Conservation (phyloP, 1,140 invertebrate genomes). For the Drosophila bocki region DNA sequence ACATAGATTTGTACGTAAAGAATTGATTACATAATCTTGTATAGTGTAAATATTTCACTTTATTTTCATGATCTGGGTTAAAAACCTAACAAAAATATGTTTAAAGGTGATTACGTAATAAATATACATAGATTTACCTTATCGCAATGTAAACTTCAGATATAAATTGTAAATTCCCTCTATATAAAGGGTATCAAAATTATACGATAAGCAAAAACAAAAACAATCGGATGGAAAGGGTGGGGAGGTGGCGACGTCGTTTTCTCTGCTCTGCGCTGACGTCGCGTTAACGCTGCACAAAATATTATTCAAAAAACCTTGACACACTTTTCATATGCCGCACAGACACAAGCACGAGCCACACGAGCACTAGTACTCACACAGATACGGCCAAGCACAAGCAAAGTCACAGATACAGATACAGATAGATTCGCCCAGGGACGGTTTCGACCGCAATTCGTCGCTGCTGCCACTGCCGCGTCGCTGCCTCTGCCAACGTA, state of each 20-base stretch:
- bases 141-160: slow-evolving; percentile 3
- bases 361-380: slow-evolving; percentile 38
- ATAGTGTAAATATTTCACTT: too few relatives aligned
- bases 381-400: slow-evolving; percentile 15
- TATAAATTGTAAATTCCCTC: neutral
- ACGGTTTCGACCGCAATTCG: slow-evolving; percentile 84
- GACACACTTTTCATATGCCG: slow-evolving; percentile 84
- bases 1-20: neutral
- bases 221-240: slow-evolving; percentile 17
- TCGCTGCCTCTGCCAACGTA: slow-evolving; percentile 35
- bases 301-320: slow-evolving; percentile 85
- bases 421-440: slow-evolving; percentile 81
- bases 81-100: neutral
- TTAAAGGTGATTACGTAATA: neutral
- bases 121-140: neutral
- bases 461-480: slow-evolving; percentile 34
- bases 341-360: slow-evolving; percentile 53
- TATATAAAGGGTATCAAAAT: slow-evolving; percentile 4
- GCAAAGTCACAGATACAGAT: slow-evolving; percentile 21
- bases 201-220: slow-evolving; percentile 48
- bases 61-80: neutral
- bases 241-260: slow-evolving; percentile 28
- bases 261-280: slow-evolving; percentile 57
- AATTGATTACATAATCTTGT: neutral
- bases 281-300: slow-evolving; percentile 81